Evolutionary conservation across 2,797 vertebrate species (phyloP).

Genomic region (Acropternis orthonyx): DNA sequence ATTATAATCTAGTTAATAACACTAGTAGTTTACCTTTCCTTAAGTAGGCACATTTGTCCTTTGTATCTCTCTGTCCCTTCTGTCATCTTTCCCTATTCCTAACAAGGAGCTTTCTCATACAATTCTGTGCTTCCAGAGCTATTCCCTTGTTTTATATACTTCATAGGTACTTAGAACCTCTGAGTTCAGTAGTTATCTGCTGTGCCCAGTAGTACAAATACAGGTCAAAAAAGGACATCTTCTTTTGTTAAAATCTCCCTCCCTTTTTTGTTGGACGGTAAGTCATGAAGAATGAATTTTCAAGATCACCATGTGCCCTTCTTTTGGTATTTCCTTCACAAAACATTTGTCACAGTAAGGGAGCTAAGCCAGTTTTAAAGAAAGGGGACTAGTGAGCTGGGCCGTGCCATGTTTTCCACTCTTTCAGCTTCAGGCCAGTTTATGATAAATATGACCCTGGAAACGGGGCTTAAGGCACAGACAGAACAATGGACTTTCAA

Average conservation of each 20-base stretch:
- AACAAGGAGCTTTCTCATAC: not conserved
- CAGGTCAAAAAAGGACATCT: accelerated
- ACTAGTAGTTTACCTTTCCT: not conserved
- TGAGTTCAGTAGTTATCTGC: not conserved
- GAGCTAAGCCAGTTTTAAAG: not conserved
- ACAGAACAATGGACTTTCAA: not conserved
- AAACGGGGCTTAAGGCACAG: not conserved
- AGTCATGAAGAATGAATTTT: not conserved
- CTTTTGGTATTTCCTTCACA: not conserved
- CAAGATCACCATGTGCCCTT: not conserved
- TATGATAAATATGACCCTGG: not conserved
- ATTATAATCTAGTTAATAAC: not conserved
- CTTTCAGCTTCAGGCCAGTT: not conserved
- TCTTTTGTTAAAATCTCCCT: not conserved
- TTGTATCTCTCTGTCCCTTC: not conserved
- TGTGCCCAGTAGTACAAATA: not conserved
- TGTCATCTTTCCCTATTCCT: not conserved
- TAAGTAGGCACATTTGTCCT: not conserved
- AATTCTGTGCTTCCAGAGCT: not conserved
- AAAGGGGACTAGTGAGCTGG: not conserved
- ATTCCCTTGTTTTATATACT: not conserved
- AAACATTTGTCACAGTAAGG: not conserved
- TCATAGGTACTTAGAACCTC: not conserved
- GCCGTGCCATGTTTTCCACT: not conserved
- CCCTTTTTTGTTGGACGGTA: not conserved